A percentile compares a stretch with the other conserved stretches of the same genome.
phyloP scores from a whole-genome alignment of 2,888 invertebrate species.

The Nematopogon swammerdamellus region DNA sequence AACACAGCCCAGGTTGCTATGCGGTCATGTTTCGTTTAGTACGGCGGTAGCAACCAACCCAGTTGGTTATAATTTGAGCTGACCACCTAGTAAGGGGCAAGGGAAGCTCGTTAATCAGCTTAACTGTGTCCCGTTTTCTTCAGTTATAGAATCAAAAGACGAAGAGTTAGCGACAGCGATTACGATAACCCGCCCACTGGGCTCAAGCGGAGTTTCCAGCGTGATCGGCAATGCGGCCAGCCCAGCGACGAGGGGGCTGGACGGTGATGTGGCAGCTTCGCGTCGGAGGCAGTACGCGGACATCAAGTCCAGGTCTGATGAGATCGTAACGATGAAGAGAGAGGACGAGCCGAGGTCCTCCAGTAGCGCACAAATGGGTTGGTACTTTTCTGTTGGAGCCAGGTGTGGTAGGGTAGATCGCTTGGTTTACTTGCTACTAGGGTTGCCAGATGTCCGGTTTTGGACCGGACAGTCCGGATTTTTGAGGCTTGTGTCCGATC shows the following conservation, averaged over 20 bases:
- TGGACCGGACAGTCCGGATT: no score
- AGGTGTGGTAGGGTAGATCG: no score
- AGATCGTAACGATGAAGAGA: constrained; percentile 14
- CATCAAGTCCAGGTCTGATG: constrained; percentile 24
- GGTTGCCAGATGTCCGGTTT: no score
- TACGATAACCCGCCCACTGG: constrained; percentile 21
- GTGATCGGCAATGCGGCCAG: constrained; percentile 4
- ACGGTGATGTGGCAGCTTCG: constrained; percentile 20
- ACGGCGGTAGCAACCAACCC: neutral
- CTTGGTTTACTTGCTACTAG: no score
- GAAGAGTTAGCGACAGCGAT: constrained; percentile 25
- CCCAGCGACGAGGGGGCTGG: constrained; percentile 9
- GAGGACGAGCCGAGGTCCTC: constrained; percentile 11
- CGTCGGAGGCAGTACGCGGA: constrained; percentile 18
- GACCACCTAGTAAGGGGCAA: no score
- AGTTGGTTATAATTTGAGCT: no score
- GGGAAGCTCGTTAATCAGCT: neutral
- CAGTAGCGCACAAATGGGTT: constrained; percentile 18
- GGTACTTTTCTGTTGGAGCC: no score
- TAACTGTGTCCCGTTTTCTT: no score
- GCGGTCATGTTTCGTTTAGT: no score
- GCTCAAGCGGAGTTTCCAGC: constrained; percentile 13
- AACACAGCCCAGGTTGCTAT: no score
- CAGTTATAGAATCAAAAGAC: constrained; percentile 23
- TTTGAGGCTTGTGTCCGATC: no score